Evolutionary conservation across 92 coral and sea anemone genomes (phyloP).

Genomic region (Isaurus tuberculatus): DNA sequence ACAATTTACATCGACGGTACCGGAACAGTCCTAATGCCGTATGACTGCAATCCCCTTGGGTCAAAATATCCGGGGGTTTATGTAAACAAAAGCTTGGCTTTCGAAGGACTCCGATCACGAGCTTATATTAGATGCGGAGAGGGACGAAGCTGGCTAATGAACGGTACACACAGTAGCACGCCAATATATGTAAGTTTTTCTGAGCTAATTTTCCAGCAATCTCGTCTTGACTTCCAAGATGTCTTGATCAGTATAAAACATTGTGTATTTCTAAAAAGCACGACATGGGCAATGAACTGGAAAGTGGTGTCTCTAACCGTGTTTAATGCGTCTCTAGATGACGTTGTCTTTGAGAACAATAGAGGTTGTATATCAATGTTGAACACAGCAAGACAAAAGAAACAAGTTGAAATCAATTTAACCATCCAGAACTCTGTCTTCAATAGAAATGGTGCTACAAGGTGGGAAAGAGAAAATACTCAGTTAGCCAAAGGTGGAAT

Average conservation of each 20-base stretch:
- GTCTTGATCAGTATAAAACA: slow-evolving; percentile 17
- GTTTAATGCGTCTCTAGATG: slow-evolving; percentile 5
- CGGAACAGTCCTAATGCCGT: slow-evolving; percentile 40
- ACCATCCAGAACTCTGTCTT: slow-evolving; percentile 40
- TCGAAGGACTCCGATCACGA: slow-evolving; percentile 46
- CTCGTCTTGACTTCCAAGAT: slow-evolving; percentile 49
- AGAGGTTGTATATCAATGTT: slow-evolving; percentile 23
- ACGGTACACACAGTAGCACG: slow-evolving; percentile 13
- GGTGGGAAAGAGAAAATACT: not conserved
- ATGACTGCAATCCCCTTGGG: slow-evolving; percentile 33
- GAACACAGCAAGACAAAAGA: not conserved
- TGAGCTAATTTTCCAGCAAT: slow-evolving; percentile 37
- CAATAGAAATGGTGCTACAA: slow-evolving; percentile 27
- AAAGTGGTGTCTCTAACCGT: not conserved
- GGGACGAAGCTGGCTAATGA: slow-evolving; percentile 38
- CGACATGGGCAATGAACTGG: slow-evolving; percentile 12
- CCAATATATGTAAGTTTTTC: slow-evolving; percentile 26
- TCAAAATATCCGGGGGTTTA: slow-evolving; percentile 43
- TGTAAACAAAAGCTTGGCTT: slow-evolving; percentile 39
- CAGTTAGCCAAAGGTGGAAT: not conserved
- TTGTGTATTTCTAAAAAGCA: slow-evolving; percentile 13
- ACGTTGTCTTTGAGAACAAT: slow-evolving; percentile 38
- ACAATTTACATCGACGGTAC: slow-evolving; percentile 54
- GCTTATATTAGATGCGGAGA: slow-evolving; percentile 42
- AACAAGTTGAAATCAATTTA: not conserved